A percentile compares a stretch with the other conserved stretches of the same genome.
Evolutionary conservation across 2,797 vertebrate genomes (phyloP).

Genomic region (Argya squamiceps): DNA sequence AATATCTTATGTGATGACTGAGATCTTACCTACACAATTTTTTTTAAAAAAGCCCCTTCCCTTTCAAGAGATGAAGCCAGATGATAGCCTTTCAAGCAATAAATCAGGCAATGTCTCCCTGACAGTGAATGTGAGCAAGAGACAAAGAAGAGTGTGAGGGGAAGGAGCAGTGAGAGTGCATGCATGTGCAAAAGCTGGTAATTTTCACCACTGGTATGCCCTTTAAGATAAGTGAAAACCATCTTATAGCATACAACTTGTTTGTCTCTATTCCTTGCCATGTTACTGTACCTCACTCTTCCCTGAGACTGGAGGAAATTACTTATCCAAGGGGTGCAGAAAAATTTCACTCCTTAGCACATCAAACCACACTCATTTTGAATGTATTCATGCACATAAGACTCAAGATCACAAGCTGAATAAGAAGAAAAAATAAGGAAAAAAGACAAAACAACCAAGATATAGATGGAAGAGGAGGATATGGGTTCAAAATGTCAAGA

Average conservation of each 20-base stretch:
- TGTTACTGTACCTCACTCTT: background rate
- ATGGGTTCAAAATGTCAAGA: background rate
- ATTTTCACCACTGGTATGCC: background rate
- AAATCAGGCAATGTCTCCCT: background rate
- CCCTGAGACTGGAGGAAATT: background rate
- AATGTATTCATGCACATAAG: background rate
- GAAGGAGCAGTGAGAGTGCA: rapidly evolving
- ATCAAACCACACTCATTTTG: background rate
- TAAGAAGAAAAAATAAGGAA: background rate
- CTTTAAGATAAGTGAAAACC: background rate
- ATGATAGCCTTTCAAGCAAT: background rate
- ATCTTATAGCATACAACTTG: background rate
- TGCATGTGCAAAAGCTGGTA: rapidly evolving
- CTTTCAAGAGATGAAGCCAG: background rate
- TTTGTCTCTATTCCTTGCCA: background rate
- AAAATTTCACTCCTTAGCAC: background rate
- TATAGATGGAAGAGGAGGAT: background rate
- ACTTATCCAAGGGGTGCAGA: background rate
- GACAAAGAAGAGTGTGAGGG: background rate
- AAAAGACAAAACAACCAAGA: rapidly evolving
- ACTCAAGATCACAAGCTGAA: background rate
- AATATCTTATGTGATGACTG: background rate
- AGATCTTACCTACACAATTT: background rate
- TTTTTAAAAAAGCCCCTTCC: background rate
- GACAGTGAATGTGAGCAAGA: background rate